Base-by-base conservation (phyloP, 2,888 invertebrate genomes). In the Rhogogaster chlorosoma region DNA sequence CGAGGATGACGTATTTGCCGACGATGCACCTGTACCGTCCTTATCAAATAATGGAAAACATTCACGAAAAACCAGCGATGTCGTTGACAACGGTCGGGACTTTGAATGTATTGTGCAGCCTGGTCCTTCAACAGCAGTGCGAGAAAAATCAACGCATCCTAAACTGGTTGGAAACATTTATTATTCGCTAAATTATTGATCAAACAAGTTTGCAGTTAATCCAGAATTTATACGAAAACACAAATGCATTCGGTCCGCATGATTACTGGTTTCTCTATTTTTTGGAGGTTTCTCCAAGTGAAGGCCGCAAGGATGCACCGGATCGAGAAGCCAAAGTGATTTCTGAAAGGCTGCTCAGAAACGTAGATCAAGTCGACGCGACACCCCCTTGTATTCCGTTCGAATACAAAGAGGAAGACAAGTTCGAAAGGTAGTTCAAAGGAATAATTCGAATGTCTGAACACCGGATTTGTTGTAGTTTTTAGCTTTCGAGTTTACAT, bases 31-130 rank as follows among this genome's bases (percentile, higher is more conserved):
- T 15, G 15, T 38, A 67, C 61, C 4, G 29, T 36, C 83, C 6
- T 5, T 38, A 45, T 64, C 83, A 18, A 64, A 70, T 49, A 26
- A 36, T 49, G n/a, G 84, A 26, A 90, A 89, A 86, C 87, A 89
- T 49, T 87, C 86, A 36, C 87, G 90, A 77, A 89, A 90, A 29
- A 87, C 86, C 18, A 89, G 90, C 78, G 91, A 91, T 86, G 91
- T 91, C 36, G 90, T 91, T 80, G 91, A 91, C 86, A 88, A 88
- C 64, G 87, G 88, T 70, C 90, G 89, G n/a, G 86, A 86, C 77
- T 78, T 22, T 10, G 87, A 87, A 61, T 12, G 4, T 15, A 82
- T 84, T 7, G 29, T 82, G 38, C 73, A 84, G 2, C 80, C 80
- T 18, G 86, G 85, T 70, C 87, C 86, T 61, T 71, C 83, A 12